These are phyloP conservation scores for Phania funesta DNA, from an alignment of 2,888 invertebrate species.

Conservation along the genomic window DNA sequence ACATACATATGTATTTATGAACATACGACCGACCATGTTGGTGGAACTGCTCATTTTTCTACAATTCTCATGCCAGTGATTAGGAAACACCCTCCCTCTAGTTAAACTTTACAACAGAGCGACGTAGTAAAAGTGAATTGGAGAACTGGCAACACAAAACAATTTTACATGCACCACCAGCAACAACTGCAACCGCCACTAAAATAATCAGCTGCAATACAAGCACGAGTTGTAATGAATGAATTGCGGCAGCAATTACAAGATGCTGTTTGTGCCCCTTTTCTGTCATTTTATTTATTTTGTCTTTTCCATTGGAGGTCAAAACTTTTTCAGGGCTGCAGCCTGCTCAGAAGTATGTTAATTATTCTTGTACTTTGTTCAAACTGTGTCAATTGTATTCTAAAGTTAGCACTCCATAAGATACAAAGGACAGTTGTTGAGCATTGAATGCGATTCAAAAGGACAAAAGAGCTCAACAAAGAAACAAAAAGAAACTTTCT, in stretches of 20 bases:
- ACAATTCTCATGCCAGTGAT: conserved; percentile 22
- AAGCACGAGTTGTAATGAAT: not conserved
- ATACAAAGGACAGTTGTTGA: conserved; percentile 17
- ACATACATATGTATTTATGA: no score
- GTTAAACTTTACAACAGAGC: conserved; percentile 36
- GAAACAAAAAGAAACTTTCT: not conserved
- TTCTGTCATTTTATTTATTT: not conserved
- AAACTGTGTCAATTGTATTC: conserved; percentile 58
- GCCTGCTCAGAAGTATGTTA: conserved; percentile 50
- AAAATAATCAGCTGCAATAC: not conserved
- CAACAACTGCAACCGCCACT: not conserved
- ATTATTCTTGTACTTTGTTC: conserved; percentile 34
- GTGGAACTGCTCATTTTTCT: no score
- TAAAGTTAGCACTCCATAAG: conserved; percentile 37
- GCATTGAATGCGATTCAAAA: not conserved
- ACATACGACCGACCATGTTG: no score
- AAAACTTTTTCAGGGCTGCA: conserved; percentile 37
- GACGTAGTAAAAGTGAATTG: conserved; percentile 54
- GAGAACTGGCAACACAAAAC: conserved; percentile 29
- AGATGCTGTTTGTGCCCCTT: conserved; percentile 26
- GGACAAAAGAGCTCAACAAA: not conserved
- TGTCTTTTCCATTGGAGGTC: conserved; percentile 46
- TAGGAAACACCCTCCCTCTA: conserved; percentile 19
- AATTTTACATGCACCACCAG: conserved; percentile 1
- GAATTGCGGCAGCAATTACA: conserved; percentile 56